Base-by-base conservation (phyloP, 1,140 invertebrate species). In the Choristoneura fumiferana region DNA sequence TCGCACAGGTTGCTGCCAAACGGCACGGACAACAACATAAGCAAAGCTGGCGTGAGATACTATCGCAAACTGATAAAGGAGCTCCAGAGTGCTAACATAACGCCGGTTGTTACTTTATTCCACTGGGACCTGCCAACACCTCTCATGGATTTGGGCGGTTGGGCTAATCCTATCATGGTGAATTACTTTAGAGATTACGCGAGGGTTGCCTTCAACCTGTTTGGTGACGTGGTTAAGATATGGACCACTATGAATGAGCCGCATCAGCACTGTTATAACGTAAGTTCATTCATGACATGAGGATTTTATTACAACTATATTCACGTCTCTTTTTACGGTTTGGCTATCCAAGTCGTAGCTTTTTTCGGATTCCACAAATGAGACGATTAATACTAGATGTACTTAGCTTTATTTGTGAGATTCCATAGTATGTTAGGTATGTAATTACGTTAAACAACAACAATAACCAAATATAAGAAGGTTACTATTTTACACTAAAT, bases 161-260 rank as follows among this genome's bases (percentile, higher is more conserved):
- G 92, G 92, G 77, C 80, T 0, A 93, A 94, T 73, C 79, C 87
- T 1, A 70, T 88, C 36, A 90, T 93, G 52, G 84, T 90, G 0
- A 88, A 93, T 55, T 92, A 90, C 84, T 94, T 93, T 62, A 90
- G 87, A 54, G 92, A 93, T 70, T 94, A 92, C 67, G 92, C 93
- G 0, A 79, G 89, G 59, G 63, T 94, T 2, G 84, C 91, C 0
- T 92, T 94, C 55, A 84, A 89, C 18, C 78, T 90, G 59, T 93
- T 92, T 56, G 93, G 93, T 0, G 91, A 93, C 83, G 76, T 92
- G 34, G 90, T 94, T 0, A 90, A 91, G 76, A 76, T 63, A 3
- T 92, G 91, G 91, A 87, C 87, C 1, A 91, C 90, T 2, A 77
- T 92, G 37, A 92, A 92, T 63, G 91, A 92, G 63, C 85, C 90